Conservation (phyloP, 2,113 vertebrate genomes). For the Burhinus bistriatus region DNA sequence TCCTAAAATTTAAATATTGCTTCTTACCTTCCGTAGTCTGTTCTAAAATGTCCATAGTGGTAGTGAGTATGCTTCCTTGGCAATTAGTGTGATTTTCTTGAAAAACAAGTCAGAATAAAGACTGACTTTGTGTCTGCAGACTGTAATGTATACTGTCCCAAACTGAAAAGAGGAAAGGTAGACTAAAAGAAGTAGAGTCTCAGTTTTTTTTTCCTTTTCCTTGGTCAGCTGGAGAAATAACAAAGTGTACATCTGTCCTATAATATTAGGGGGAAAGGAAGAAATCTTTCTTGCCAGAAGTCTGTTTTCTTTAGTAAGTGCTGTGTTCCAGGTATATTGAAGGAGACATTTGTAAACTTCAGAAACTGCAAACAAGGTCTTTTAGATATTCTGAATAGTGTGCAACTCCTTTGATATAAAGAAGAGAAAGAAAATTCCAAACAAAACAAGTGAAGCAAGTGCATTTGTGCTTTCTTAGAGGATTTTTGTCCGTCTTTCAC, state of each 20-base stretch:
- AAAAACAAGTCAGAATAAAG: neutral
- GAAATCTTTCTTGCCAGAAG: neutral
- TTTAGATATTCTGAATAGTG: neutral
- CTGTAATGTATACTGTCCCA: neutral
- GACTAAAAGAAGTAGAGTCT: neutral
- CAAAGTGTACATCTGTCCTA: neutral
- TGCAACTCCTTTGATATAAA: fast-evolving
- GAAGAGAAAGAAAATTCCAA: neutral
- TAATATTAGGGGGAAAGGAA: neutral
- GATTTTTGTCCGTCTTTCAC: neutral
- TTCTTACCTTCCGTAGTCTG: neutral
- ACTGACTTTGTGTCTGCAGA: neutral
- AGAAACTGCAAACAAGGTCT: neutral
- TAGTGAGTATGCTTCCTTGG: neutral
- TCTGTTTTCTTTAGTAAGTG: neutral
- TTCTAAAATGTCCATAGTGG: neutral
- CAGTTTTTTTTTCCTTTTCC: neutral
- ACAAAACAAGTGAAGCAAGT: neutral
- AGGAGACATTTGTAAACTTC: neutral
- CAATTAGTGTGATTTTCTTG: neutral
- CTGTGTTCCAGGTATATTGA: neutral
- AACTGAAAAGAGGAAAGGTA: neutral
- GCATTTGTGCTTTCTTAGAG: neutral
- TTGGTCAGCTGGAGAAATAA: neutral
- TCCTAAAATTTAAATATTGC: neutral